phyloP scores from a whole-genome alignment of 2,113 vertebrate genomes.

The Mastomys coucha region DNA sequence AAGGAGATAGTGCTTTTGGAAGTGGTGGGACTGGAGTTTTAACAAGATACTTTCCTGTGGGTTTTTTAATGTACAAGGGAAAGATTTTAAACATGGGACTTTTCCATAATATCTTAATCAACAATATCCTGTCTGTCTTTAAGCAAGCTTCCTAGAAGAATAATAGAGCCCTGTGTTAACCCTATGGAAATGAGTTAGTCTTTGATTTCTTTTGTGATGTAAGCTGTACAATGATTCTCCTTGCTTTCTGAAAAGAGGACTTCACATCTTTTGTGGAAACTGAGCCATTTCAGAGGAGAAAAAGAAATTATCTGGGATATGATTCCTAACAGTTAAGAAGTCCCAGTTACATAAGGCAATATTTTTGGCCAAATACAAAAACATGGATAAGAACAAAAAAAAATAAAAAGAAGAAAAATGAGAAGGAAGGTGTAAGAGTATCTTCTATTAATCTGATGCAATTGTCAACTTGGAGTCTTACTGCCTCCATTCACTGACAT shows the following conservation, averaged over 20 bases:
- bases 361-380: not conserved
- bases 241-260: constrained; percentile 23
- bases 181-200: constrained; percentile 17
- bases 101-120: constrained; percentile 67
- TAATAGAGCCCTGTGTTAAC: not conserved
- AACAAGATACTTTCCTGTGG: constrained; percentile 64
- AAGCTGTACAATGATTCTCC: not conserved
- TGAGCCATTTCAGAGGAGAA: not conserved
- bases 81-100: constrained; percentile 57
- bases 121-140: constrained; percentile 63
- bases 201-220: constrained; percentile 26
- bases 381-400: not conserved
- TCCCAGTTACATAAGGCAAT: not conserved
- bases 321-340: constrained; percentile 10
- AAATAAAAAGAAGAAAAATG: not conserved
- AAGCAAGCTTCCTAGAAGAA: constrained; percentile 48
- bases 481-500: too few species aligned
- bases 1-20: constrained; percentile 63
- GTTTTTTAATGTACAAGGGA: constrained; percentile 57
- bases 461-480: too few species aligned
- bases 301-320: not conserved
- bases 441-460: too few species aligned
- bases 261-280: constrained; percentile 46
- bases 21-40: constrained; percentile 56
- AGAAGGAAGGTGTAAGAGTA: not conserved